Percentiles rank a stretch among this genome's conserved stretches.
These are phyloP conservation scores for Aldabrachelys gigantea DNA, from an alignment of 2,113 vertebrate genomes.

Conservation along the genomic window DNA sequence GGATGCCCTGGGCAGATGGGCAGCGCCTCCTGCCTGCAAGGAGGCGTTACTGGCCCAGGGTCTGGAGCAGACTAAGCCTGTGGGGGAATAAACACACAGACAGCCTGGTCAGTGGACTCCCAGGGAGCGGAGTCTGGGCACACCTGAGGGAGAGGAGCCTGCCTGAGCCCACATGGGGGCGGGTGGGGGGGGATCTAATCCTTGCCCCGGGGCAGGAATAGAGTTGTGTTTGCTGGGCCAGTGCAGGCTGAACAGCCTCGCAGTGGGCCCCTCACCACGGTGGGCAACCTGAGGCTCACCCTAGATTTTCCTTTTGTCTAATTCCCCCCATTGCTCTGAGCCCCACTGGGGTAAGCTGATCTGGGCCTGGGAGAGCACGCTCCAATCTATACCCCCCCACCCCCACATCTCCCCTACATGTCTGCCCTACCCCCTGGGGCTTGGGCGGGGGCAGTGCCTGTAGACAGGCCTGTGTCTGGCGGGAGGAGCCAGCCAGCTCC, in stretches of 20 bases:
- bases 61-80: not conserved
- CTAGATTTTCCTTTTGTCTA: not conserved
- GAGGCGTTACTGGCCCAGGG: not conserved
- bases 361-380: no score
- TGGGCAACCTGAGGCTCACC: fast-evolving
- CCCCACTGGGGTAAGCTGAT: not conserved
- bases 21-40: not conserved
- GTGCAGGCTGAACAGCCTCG: not conserved
- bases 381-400: no score
- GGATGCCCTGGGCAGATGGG: no score
- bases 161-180: no score
- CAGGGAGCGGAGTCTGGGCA: not conserved
- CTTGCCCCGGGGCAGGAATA: fast-evolving
- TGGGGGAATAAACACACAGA: not conserved
- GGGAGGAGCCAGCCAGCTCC: not conserved
- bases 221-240: not conserved
- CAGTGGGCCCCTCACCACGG: fast-evolving
- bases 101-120: no score
- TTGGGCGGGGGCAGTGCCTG: not conserved
- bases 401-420: not conserved
- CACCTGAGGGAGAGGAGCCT: not conserved
- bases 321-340: not conserved
- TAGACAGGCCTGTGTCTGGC: not conserved
- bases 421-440: not conserved
- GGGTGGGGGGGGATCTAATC: fast-evolving